Percentiles rank a stretch among this genome's conserved stretches.
Evolutionary conservation across 1,140 invertebrate species (phyloP).

Genomic region (Ptiloglossa arizonensis): DNA sequence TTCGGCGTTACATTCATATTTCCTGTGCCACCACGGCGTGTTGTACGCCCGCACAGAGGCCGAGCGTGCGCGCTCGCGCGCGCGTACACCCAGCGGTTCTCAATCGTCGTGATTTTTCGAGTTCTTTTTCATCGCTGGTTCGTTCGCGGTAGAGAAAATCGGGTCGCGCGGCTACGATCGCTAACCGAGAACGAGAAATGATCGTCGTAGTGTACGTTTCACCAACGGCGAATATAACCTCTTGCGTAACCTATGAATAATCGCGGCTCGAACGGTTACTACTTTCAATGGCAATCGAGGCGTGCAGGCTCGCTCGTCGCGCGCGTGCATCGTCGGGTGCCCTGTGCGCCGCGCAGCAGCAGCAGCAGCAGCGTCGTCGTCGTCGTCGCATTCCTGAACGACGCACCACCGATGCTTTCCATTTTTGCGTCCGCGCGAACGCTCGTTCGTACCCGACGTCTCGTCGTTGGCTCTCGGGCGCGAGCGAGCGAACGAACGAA

Average conservation of each 20-base stretch:
- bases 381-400: constrained; percentile 60
- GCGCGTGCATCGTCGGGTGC: constrained; percentile 41
- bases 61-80: no score
- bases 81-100: constrained; percentile 57
- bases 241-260: constrained; percentile 44
- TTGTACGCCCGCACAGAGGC: constrained; percentile 47
- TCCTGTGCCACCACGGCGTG: constrained; percentile 47
- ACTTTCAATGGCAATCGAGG: constrained; percentile 37
- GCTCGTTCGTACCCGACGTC: background rate
- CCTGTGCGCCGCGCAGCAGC: no score
- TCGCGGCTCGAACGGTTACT: constrained; percentile 31
- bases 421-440: constrained; percentile 40
- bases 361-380: no score
- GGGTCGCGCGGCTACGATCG: background rate
- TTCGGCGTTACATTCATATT: constrained; percentile 71
- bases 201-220: no score
- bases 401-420: constrained; percentile 37
- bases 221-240: constrained; percentile 17
- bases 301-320: background rate
- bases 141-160: no score
- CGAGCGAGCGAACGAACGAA: no score
- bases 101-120: constrained; percentile 17
- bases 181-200: constrained; percentile 4
- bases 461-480: no score
- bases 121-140: no score